Base-by-base conservation (phyloP, 2,113 vertebrate genomes). In the Hippoglossus stenolepis region DNA sequence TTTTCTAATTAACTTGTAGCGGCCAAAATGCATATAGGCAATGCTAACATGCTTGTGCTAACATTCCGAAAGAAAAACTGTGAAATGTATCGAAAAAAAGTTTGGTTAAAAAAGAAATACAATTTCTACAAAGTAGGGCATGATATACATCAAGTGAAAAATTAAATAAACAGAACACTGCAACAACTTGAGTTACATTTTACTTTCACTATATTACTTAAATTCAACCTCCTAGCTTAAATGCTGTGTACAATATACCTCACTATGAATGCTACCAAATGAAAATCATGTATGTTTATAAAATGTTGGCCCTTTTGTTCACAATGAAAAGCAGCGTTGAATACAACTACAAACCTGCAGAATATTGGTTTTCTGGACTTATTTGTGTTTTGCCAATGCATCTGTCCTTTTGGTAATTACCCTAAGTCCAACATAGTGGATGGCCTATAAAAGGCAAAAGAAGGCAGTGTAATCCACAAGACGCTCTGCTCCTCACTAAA, bases 341-440 rank as follows among this genome's bases (percentile, higher is more conserved):
- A 80, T 73, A 80, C 77, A 82, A 73, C 75, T 74, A 74, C 60
- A 79, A 81, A 64, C 65, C 66, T 73, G 65, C 56, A 59, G 65
- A 62, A 73, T 65, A 87, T 70, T 81, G 76, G 71, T 31, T 49
- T 65, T 20, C 60, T 53, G 71, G 82, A 86, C 63, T 70, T 15
- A 54, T 10, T 65, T 65, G 70, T 76, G 63, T 80, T 85, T 72
- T 71, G 64, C 69, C 67, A 65, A 81, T 5, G 31, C 31, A 31
- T 31, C 85, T 85, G 75, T 88, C 86, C 63, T 66, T 90, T 80
- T 77, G 69, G 65, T 75, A 83, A 89, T 89, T 78, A 84, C 72
- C 64, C 75, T 62, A 58, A 79, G 69, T 84, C 75, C 70, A 79
- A 80, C 69, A 81, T 75, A 88, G 69, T 70, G 71, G 60, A 74